Evolutionary conservation across 2,113 vertebrate genomes (phyloP).

Genomic region (Sterrhoptilus dennistouni): DNA sequence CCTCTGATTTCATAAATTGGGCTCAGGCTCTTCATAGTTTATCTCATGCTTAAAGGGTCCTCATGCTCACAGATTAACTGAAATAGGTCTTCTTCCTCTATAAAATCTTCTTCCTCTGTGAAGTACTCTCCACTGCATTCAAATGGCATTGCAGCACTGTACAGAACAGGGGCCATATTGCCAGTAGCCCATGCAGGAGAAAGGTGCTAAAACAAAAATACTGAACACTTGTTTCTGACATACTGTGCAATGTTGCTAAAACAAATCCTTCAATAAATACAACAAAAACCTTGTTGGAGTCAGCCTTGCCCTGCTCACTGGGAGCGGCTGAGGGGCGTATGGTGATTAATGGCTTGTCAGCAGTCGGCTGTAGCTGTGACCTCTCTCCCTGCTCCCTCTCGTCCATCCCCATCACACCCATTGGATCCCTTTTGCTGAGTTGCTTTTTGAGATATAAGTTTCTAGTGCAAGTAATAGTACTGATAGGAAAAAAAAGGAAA

Average conservation of each 20-base stretch:
- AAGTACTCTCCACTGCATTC: background rate
- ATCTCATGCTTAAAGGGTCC: background rate
- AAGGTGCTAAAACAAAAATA: background rate
- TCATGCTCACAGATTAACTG: background rate
- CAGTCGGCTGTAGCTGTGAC: background rate
- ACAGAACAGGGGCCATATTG: background rate
- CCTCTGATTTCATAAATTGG: background rate
- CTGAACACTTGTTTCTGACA: background rate
- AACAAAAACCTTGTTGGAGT: background rate
- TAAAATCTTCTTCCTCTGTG: background rate
- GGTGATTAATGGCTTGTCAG: background rate
- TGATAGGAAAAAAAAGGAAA: rapidly evolving
- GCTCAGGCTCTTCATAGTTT: background rate
- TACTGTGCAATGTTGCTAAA: background rate
- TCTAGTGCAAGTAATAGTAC: background rate
- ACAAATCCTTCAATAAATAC: background rate
- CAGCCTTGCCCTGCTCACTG: background rate
- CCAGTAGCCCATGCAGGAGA: background rate
- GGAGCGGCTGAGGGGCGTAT: rapidly evolving
- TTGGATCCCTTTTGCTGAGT: background rate
- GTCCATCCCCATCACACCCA: background rate
- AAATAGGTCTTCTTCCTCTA: background rate
- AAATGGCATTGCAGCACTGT: background rate
- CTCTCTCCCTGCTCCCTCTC: background rate
- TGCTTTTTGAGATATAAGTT: background rate